A percentile compares a stretch with the other conserved stretches of the same genome.
These are phyloP conservation scores for Bucco capensis DNA, from an alignment of 2,113 vertebrate species.

Conservation along the genomic window DNA sequence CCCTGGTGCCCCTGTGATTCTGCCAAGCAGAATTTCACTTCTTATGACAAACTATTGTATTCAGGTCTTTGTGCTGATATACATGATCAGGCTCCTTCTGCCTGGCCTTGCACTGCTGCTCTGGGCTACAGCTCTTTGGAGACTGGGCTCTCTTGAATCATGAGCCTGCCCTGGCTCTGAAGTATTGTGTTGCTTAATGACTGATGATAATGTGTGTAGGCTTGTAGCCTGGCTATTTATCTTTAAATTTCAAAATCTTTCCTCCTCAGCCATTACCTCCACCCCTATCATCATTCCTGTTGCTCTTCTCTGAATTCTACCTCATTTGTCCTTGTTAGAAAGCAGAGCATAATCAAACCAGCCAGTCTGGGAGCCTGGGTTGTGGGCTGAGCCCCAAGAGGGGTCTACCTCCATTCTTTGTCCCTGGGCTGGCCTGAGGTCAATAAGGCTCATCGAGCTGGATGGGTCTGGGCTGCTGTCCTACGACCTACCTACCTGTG, in stretches of 20 bases:
- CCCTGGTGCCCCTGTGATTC: neutral
- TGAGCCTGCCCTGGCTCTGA: constrained; percentile 4
- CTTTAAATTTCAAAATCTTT: constrained; percentile 49
- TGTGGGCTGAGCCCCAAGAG: neutral
- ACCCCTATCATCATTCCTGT: constrained; percentile 3
- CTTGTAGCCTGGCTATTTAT: constrained; percentile 18
- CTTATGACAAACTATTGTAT: too few relatives aligned
- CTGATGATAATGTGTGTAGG: constrained; percentile 38
- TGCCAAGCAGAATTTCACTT: neutral
- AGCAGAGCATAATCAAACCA: neutral
- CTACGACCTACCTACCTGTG: neutral
- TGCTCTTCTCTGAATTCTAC: constrained; percentile 27
- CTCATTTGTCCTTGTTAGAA: constrained; percentile 40
- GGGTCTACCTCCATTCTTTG: neutral
- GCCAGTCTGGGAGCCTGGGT: neutral
- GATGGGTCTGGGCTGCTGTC: neutral
- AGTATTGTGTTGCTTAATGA: constrained; percentile 22
- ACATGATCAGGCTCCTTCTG: accelerated
- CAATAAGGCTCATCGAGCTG: neutral
- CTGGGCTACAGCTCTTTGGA: neutral
- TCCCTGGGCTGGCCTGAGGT: neutral
- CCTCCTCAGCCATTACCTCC: constrained; percentile 51
- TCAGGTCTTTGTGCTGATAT: neutral
- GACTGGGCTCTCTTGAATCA: neutral
- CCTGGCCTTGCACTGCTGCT: neutral